Evolutionary conservation across 2,113 vertebrate genomes (phyloP), one percentile per base, ranked within the genome.

Genomic region (Rhabdornis inornatus): DNA sequence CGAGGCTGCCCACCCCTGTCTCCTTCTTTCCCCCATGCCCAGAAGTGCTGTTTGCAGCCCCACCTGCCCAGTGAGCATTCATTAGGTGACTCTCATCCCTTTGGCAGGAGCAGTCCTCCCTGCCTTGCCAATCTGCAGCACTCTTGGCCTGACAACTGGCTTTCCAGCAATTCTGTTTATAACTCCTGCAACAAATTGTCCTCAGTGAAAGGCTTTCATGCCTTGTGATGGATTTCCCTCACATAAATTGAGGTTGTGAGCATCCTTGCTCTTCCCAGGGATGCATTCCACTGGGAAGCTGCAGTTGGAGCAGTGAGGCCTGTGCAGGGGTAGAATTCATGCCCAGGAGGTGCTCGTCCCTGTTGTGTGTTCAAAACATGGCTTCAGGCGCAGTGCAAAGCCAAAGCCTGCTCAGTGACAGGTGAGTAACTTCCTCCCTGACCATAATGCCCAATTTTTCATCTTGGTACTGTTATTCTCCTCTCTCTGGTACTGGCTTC

Each of bases 181-280:
- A 90, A 84, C 65, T 87, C 76, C 88, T 81, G 80, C 93, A 87
- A 83, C 92, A 95, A 96, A 94, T 96, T 90, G 90, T 64, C 80
- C 80, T 53, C 55, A 83, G 0, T 69, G 69, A 92, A 95, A 94
- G 86, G 68, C 74, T 96, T 93, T 87, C 65, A 16, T 92, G 80
- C 30, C 40, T 75, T 47, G 25, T 93, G 92, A 96, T 95, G 69
- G 83, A 96, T 97, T 96, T 83, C 57, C 76, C 72, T 82, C 77
- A 42, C 72, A 79, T 93, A 90, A 96, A 93, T 92, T 56, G 88
- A 83, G 76, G 68, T 72, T 80, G 8, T 47, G 85, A 92, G 37
- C 68, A 74, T 86, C 59, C 35, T 84, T 82, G 31, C 76, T 78
- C 35, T 91, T 94, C 24, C 60, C 14, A 27, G 85, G 57, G 61